phyloP scores from a whole-genome alignment of 1,140 invertebrate genomes.

The Orchestia grillus region DNA sequence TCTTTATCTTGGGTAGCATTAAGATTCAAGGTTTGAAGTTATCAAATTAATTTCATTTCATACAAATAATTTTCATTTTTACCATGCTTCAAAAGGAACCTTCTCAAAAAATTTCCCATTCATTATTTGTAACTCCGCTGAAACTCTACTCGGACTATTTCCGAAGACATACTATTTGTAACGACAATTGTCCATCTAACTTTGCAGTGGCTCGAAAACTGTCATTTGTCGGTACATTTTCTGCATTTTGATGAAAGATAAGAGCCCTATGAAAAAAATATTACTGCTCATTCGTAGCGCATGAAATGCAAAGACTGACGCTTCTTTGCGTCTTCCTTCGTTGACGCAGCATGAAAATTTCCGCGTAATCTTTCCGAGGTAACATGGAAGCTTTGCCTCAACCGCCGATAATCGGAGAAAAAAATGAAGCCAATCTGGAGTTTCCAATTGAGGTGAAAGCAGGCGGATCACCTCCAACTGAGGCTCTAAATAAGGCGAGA shows the following conservation, averaged over 20 bases:
- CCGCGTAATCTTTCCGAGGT: background rate
- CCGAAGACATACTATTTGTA: too few relatives aligned
- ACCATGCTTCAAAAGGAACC: too few relatives aligned
- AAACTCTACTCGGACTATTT: too few relatives aligned
- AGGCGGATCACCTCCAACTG: constrained; percentile 31
- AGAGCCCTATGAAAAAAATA: background rate
- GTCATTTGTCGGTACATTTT: background rate
- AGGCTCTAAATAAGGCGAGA: background rate
- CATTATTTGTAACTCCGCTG: too few relatives aligned
- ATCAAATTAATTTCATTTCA: too few relatives aligned
- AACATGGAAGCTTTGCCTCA: background rate
- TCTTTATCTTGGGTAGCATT: too few relatives aligned
- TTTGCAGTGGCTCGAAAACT: background rate
- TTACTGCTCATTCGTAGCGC: background rate
- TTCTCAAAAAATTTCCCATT: too few relatives aligned
- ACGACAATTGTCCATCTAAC: background rate
- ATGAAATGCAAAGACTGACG: background rate
- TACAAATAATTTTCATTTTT: too few relatives aligned
- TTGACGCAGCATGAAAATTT: background rate
- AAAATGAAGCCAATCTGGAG: constrained; percentile 18
- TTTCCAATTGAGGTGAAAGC: constrained; percentile 43
- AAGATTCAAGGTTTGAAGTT: too few relatives aligned
- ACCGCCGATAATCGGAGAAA: background rate
- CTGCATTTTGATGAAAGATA: background rate
- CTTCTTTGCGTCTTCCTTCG: background rate